Percentiles rank a stretch among this genome's conserved stretches.
These are phyloP conservation scores for Congeria kusceri DNA, from an alignment of 2,888 invertebrate genomes.

Conservation along the genomic window DNA sequence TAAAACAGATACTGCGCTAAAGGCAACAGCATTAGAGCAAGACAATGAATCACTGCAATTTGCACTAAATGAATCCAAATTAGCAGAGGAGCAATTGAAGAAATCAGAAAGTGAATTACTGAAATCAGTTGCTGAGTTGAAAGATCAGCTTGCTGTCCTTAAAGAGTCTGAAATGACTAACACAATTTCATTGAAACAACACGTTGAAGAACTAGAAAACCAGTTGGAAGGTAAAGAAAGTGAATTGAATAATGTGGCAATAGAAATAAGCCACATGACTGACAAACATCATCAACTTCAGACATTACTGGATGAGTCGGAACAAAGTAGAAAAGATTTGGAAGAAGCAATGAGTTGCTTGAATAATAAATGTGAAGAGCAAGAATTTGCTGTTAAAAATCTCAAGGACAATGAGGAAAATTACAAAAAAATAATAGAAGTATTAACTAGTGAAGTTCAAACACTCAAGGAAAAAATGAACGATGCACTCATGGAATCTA, in stretches of 20 bases:
- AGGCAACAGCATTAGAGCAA: slow-evolving; percentile 26
- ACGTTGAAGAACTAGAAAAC: slow-evolving; percentile 47
- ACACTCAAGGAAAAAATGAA: slow-evolving; percentile 50
- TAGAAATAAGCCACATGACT: slow-evolving; percentile 19
- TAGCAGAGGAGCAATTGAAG: slow-evolving; percentile 34
- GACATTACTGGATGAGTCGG: background rate
- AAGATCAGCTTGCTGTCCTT: slow-evolving; percentile 54
- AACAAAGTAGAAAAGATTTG: background rate
- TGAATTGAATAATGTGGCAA: slow-evolving; percentile 34
- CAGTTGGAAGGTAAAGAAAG: slow-evolving; percentile 22
- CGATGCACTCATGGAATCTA: slow-evolving; percentile 42
- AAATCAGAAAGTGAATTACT: slow-evolving; percentile 26
- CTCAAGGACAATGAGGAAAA: slow-evolving; percentile 9
- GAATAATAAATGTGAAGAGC: slow-evolving; percentile 32
- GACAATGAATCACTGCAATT: slow-evolving; percentile 41
- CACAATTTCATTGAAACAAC: slow-evolving; percentile 50
- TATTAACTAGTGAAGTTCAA: slow-evolving; percentile 14
- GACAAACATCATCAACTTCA: slow-evolving; percentile 1
- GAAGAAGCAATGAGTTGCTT: slow-evolving; percentile 13
- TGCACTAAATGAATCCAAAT: slow-evolving; percentile 24
- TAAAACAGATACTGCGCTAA: slow-evolving; percentile 16
- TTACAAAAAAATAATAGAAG: background rate
- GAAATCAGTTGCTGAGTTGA: slow-evolving; percentile 43
- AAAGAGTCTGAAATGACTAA: slow-evolving; percentile 50
- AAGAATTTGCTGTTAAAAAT: slow-evolving; percentile 9